Conservation (phyloP, 2,888 invertebrate species). For the Ennomos quercinarius region DNA sequence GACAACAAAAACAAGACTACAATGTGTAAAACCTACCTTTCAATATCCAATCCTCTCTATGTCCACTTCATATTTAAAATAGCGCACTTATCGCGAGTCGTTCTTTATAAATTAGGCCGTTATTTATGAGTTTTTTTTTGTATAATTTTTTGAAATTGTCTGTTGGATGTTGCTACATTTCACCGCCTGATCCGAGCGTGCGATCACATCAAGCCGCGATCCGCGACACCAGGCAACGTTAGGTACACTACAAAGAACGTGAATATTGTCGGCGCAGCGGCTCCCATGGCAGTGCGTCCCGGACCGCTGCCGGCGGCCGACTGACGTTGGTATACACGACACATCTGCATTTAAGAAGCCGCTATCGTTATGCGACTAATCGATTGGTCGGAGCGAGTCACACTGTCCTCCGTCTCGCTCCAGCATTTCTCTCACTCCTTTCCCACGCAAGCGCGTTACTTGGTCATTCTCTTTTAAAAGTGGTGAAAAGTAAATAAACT, state of each 20-base stretch:
- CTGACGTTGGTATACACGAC: constrained; percentile 82
- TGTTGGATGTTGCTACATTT: constrained; percentile 39
- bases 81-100: constrained; percentile 65
- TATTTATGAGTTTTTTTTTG: constrained; percentile 19
- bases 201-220: constrained; percentile 57
- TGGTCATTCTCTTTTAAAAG: constrained; percentile 73
- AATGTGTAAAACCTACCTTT: constrained; percentile 64
- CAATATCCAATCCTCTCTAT: constrained; percentile 72
- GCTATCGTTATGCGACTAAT: constrained; percentile 86
- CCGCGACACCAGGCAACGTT: constrained; percentile 58
- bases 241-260: constrained; percentile 71
- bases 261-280: constrained; percentile 53
- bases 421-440: constrained; percentile 64
- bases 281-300: constrained; percentile 67
- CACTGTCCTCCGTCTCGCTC: constrained; percentile 72
- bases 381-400: constrained; percentile 83
- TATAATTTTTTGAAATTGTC: constrained; percentile 23
- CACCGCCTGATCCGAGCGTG: constrained; percentile 46
- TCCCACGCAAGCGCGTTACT: constrained; percentile 71
- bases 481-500: constrained; percentile 83
- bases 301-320: constrained; percentile 75
- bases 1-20: constrained; percentile 34
- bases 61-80: constrained; percentile 77
- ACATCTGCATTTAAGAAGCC: constrained; percentile 86
- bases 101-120: constrained; percentile 20